Conservation (phyloP, 2,888 invertebrate species). For the Acleris emargana region DNA sequence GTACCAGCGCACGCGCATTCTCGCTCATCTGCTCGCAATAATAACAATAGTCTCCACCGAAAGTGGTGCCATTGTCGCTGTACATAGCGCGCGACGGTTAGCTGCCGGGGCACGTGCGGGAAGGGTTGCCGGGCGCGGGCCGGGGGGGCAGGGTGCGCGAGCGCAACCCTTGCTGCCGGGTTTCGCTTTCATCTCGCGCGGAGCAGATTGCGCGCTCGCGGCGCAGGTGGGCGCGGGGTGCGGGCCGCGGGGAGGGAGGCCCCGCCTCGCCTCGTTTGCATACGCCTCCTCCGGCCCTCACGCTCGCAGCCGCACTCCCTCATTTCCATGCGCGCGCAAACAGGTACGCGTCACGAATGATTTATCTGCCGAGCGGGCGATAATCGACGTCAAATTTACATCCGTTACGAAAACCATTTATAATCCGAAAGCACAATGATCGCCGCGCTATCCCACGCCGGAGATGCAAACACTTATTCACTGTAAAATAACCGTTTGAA, state of each 20-base stretch:
- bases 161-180: constrained; percentile 58
- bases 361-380: neutral
- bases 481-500: constrained; percentile 29
- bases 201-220: constrained; percentile 62
- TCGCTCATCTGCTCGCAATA: constrained; percentile 26
- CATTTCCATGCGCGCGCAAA: constrained; percentile 28
- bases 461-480: constrained; percentile 11
- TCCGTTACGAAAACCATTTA: constrained; percentile 22
- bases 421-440: constrained; percentile 17
- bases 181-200: constrained; percentile 58
- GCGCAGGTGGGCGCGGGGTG: constrained; percentile 46
- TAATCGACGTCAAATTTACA: constrained; percentile 16
- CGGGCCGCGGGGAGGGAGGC: constrained; percentile 40
- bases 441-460: constrained; percentile 29
- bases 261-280: constrained; percentile 39
- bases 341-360: neutral
- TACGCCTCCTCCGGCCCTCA: constrained; percentile 50
- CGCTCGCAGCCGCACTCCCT: constrained; percentile 19
- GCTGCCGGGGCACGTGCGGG: constrained; percentile 49
- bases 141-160: constrained; percentile 50
- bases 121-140: constrained; percentile 34
- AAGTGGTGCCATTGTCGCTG: constrained; percentile 49
- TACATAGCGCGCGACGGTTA: constrained; percentile 39
- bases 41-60: constrained; percentile 39
- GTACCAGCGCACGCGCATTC: constrained; percentile 2